Base-by-base conservation (phyloP, 2,113 vertebrate species). In the Tautogolabrus adspersus region DNA sequence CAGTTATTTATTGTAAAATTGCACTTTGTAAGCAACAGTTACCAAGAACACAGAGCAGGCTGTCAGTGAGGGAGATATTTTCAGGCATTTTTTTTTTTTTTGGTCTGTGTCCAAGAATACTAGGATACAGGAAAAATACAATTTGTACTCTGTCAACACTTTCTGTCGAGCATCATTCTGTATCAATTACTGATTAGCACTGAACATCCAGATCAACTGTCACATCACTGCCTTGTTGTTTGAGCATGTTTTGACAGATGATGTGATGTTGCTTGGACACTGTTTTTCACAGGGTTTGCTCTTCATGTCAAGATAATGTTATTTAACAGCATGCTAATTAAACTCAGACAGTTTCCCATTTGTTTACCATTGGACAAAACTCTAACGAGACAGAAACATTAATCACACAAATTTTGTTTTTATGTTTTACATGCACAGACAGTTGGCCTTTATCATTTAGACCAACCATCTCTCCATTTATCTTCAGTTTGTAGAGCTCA, bases 191-290 rank as follows among this genome's bases (percentile, higher is more conserved):
- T 30, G 51, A 64, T 47, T 34, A 52, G 16, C 38, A 13, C 46
- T 52, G 46, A 42, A 42, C 40, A 42, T 23, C 19, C 34, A 42
- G 40, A 42, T 42, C 40, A 74, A 19, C 10, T 40, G 54, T 38
- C 63, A 61, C 34, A 44, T 54, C 12, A n/a, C 46, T 37, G 57
- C 44, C 34, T 30, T 73, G 44, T 58, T 73, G 62, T 38, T 21
- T 51, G 13, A 42, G 40, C 26, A 51, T 54, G 69, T 42, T 66
- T 60, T 75, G 72, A 75, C 63, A 60, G 46, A 59, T 49, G 6
- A 57, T 37, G 18, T 68, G 38, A 68, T 34, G 23, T 51, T 34
- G 62, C 10, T 42, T 60, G 19, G n/a, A 34, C 46, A 23, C 54
- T 21, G 16, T 18, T 30, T 23, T 40, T 72, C 30, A 40, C 21